Conservation (phyloP, 2,113 vertebrate species). For the Rutilus rutilus region DNA sequence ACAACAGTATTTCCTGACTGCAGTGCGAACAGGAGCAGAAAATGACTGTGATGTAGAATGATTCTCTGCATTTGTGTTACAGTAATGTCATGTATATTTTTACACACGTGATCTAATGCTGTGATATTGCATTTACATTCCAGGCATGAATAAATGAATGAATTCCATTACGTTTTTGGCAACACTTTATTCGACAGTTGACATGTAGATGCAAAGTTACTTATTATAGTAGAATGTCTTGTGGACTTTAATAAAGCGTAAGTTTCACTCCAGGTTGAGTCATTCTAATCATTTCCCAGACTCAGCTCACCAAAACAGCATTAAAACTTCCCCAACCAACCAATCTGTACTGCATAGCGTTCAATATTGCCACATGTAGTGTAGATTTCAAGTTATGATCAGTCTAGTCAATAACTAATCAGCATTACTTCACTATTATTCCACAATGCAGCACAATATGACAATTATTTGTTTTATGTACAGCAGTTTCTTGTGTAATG, state of each 20-base stretch:
- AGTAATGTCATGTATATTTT: neutral
- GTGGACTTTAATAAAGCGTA: neutral
- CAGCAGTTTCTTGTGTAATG: no score
- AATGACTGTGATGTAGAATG: neutral
- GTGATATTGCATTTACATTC: neutral
- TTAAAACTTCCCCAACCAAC: neutral
- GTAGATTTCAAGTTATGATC: no score
- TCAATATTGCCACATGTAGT: no score
- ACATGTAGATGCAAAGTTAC: no score
- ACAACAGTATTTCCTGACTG: neutral
- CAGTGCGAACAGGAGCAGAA: neutral
- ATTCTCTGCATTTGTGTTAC: neutral
- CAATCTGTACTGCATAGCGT: no score
- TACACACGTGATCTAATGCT: neutral
- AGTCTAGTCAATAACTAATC: no score
- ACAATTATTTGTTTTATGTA: no score
- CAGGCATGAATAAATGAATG: no score
- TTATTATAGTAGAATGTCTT: no score
- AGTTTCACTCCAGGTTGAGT: neutral
- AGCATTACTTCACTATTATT: no score
- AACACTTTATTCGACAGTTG: neutral
- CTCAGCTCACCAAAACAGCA: neutral
- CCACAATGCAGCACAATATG: no score
- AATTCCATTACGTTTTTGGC: no score
- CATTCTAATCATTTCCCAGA: neutral